Base-by-base conservation (phyloP, 1,140 invertebrate species). In the Brachionus koreanus region DNA sequence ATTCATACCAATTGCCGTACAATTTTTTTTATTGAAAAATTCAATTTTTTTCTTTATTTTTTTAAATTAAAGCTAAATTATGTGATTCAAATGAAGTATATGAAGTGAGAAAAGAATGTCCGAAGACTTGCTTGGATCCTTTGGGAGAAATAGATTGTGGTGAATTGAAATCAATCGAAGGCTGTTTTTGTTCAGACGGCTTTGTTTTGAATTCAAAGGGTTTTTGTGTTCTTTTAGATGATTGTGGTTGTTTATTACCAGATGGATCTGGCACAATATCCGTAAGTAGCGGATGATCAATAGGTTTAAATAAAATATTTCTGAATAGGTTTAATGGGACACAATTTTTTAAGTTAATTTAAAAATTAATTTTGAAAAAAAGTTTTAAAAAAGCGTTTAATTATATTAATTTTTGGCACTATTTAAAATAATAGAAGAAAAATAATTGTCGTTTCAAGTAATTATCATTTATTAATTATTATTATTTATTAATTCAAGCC, bases 181-280 rank as follows among this genome's bases (percentile, higher is more conserved):
- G 76, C 7, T 79, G 76, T 29, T 79, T 79, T 65, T 79, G 76
- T 43, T 9, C 57, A 79, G 25, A 57, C 4, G 76, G n/a, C 25
- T 79, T 29, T 65, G 76, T 79, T 2, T 16, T 79, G 2, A 16
- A 79, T 61, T 35, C 76, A 19, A 65, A 79, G 7, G 76, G 49
- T 42, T 3, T 1, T 16, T 79, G 76, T 65, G 33, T 79, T 43
- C 12, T 19, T 16, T 39, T 10, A 9, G 49, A 79, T n/a, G 25
- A 79, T 19, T 79, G 76, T 65, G 57, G 79, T 57, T 79, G 76
- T 79, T 29, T 39, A 61, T 65, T 79, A 25, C 76, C 46, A 19
- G 49, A 61, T 79, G 49, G 37, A 25, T 61, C 46, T 29, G 49
- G 43, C 10, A 19, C 10, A 9, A 12, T 79, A 13, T n/a, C 39